Conservation (phyloP, 64 coral and sea anemone genomes). For the Catalaphyllia jardinei region DNA sequence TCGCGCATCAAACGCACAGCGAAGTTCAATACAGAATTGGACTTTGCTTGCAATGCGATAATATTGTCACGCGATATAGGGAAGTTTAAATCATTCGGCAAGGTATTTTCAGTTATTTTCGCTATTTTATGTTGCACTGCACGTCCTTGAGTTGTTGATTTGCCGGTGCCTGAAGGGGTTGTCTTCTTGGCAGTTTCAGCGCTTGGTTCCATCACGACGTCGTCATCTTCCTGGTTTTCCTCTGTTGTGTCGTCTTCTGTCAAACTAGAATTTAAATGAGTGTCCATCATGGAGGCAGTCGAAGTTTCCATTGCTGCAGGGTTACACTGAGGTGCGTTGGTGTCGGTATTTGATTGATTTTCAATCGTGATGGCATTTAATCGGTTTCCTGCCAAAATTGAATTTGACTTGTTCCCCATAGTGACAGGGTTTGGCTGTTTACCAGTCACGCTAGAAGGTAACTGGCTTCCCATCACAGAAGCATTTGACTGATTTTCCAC, state of each 20-base stretch:
- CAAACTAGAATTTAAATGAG: neutral
- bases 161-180: neutral
- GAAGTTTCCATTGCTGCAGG: neutral
- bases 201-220: neutral
- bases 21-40: conserved; percentile 43
- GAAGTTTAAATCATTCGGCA: conserved; percentile 17
- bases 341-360: neutral
- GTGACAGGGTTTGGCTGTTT: neutral
- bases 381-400: too few relatives aligned
- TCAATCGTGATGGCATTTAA: too few relatives aligned
- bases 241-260: neutral
- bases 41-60: conserved; percentile 11
- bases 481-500: neutral
- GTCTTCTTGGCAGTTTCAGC: neutral
- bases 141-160: neutral
- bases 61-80: conserved; percentile 50
- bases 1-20: conserved; percentile 35
- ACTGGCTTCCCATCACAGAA: neutral
- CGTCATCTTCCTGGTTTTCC: neutral
- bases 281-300: neutral
- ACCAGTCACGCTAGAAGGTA: neutral
- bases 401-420: too few relatives aligned
- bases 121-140: conserved; percentile 17
- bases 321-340: neutral
- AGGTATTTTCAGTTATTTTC: conserved; percentile 21